Conservation (phyloP, 2,113 vertebrate species). For the Ondatra zibethicus region DNA sequence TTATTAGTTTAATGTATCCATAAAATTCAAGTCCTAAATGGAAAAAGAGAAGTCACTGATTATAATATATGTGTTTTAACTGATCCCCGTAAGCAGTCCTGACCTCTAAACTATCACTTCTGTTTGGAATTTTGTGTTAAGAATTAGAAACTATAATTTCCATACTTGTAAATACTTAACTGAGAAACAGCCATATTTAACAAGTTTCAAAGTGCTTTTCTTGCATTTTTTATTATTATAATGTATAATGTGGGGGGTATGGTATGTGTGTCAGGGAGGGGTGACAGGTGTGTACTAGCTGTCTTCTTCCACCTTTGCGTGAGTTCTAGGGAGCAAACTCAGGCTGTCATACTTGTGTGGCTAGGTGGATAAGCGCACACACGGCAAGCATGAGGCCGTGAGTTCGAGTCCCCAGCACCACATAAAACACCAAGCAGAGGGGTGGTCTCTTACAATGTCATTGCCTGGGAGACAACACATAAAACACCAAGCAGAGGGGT, state of each 20-base stretch:
- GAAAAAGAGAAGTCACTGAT: not conserved
- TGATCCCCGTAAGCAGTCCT: not conserved
- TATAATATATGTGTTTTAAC: conserved; percentile 6
- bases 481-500: not conserved
- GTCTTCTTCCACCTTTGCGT: not conserved
- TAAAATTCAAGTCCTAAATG: conserved; percentile 95
- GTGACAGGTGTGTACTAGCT: not conserved
- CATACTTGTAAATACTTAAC: conserved; percentile 51
- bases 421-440: not conserved
- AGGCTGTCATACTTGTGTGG: not conserved
- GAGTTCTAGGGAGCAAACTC: not conserved
- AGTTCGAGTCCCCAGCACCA: not conserved
- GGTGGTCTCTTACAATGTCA: not conserved
- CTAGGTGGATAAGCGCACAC: not conserved
- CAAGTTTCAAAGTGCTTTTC: not conserved
- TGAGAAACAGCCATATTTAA: not conserved
- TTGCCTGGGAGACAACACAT: not conserved
- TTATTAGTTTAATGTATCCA: conserved; percentile 96
- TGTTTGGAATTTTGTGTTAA: conserved; percentile 1
- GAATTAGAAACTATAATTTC: not conserved
- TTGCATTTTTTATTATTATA: not conserved
- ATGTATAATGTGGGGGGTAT: not conserved
- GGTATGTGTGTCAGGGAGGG: not conserved
- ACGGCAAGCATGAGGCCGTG: not conserved
- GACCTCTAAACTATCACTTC: not conserved